Evolutionary conservation across 1,140 invertebrate genomes (phyloP).

Genomic region (Macrostomum lignano): DNA sequence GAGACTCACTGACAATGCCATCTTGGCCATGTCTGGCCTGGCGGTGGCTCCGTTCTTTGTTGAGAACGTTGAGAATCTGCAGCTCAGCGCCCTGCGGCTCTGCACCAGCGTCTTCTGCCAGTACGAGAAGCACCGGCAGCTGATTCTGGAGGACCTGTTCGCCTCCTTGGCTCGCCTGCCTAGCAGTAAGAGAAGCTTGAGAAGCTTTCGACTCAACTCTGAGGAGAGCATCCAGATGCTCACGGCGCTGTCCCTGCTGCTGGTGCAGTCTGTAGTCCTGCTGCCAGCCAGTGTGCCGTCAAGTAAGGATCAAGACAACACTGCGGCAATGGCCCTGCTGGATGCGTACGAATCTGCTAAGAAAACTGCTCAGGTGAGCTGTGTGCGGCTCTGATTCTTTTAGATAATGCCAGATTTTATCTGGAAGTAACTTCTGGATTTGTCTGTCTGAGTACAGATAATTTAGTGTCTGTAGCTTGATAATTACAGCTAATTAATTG

Average conservation of each 20-base stretch:
- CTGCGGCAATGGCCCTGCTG: constrained; percentile 29
- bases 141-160: constrained; percentile 75
- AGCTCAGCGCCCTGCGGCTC: constrained; percentile 69
- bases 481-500: too few species aligned
- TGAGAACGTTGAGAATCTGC: constrained; percentile 79
- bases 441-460: too few species aligned
- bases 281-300: neutral
- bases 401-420: too few species aligned
- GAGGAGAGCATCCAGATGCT: constrained; percentile 9
- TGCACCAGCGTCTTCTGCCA: constrained; percentile 77
- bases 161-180: constrained; percentile 86
- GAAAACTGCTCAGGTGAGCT: constrained; percentile 59
- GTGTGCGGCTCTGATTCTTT: too few species aligned
- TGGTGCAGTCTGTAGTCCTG: constrained; percentile 8
- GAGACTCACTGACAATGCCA: constrained; percentile 59
- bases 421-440: too few species aligned
- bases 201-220: constrained; percentile 30
- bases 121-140: constrained; percentile 71
- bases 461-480: too few species aligned
- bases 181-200: constrained; percentile 67
- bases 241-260: constrained; percentile 7
- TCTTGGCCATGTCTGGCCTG: constrained; percentile 58
- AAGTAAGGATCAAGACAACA: neutral
- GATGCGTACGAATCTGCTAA: constrained; percentile 69
- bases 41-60: constrained; percentile 91